phyloP scores from a whole-genome alignment of 2,888 invertebrate genomes.

The Eupsilia transversa region DNA sequence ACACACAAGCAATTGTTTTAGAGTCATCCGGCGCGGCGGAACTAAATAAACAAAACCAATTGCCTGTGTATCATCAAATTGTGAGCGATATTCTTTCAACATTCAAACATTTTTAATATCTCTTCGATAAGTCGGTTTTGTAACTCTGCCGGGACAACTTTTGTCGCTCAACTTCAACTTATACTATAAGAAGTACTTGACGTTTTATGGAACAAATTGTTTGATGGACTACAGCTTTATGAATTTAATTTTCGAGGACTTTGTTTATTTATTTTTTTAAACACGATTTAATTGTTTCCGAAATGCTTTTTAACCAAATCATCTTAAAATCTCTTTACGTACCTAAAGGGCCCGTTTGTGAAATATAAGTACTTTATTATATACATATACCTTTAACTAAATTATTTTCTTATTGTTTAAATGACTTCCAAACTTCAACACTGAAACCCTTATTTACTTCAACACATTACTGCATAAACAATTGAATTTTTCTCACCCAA shows the following conservation, averaged over 20 bases:
- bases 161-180: conserved; percentile 26
- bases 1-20: not conserved
- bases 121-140: conserved; percentile 49
- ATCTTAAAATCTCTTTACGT: not conserved
- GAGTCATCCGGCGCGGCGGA: too few species aligned
- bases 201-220: conserved; percentile 36
- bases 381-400: too few species aligned
- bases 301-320: not conserved
- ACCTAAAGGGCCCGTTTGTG: not conserved
- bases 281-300: not conserved
- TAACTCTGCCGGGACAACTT: conserved; percentile 35
- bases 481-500: conserved; percentile 3
- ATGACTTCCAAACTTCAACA: not conserved
- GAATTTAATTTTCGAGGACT: not conserved
- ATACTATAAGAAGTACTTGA: conserved; percentile 20
- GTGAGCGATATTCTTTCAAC: conserved; percentile 35
- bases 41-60: not conserved
- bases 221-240: conserved; percentile 28
- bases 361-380: not conserved
- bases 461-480: too few species aligned
- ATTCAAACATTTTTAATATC: conserved; percentile 58
- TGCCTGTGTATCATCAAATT: not conserved
- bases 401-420: not conserved
- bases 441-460: not conserved
- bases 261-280: not conserved